A percentile compares a stretch with the other conserved stretches of the same genome.
phyloP scores from a whole-genome alignment of 1,140 invertebrate species.

The Spodoptera litura region DNA sequence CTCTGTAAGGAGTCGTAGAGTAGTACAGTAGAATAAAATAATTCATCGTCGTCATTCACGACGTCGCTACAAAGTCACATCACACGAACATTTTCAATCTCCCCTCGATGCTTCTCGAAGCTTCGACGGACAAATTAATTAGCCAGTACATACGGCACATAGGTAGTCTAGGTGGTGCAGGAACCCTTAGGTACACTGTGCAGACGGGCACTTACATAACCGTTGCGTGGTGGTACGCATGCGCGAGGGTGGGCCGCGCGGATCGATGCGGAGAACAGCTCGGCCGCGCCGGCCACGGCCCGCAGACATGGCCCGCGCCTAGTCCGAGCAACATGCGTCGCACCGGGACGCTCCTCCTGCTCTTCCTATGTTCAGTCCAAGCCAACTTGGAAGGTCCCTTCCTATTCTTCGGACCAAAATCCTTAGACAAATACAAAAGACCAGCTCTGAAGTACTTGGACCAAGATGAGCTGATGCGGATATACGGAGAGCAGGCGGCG shows the following conservation, averaged over 20 bases:
- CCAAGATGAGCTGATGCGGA: constrained; percentile 81
- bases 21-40: too few relatives aligned
- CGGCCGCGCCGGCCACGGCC: not conserved
- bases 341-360: constrained; percentile 20
- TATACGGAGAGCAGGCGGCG: constrained; percentile 78
- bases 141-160: not conserved
- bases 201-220: constrained; percentile 6
- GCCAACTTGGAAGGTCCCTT: constrained; percentile 86
- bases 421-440: constrained; percentile 77
- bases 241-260: constrained; percentile 1
- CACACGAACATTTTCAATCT: not conserved
- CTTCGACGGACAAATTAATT: constrained; percentile 8
- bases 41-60: not conserved
- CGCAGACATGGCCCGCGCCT: constrained; percentile 15
- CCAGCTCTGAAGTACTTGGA: constrained; percentile 83
- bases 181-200: constrained; percentile 6
- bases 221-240: not conserved
- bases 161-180: constrained; percentile 1
- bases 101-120: not conserved
- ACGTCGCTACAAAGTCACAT: not conserved
- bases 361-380: constrained; percentile 47
- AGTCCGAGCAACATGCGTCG: constrained; percentile 49
- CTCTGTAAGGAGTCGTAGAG: too few relatives aligned
- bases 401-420: constrained; percentile 86
- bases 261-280: not conserved